Conservation (phyloP, 1,140 invertebrate genomes). For the Drosophila sp. region DNA sequence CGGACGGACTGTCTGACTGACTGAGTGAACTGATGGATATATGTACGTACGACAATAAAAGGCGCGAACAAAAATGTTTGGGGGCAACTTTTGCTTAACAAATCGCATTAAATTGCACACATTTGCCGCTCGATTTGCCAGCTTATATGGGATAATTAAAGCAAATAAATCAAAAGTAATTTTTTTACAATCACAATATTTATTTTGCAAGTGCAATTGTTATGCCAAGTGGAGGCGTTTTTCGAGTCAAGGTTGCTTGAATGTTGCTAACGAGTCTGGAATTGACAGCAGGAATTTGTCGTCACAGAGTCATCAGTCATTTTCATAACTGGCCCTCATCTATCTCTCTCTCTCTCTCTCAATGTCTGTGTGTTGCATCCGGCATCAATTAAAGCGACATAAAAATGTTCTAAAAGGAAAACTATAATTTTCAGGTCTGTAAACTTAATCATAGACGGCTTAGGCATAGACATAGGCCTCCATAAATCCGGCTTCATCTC, state of each 20-base stretch:
- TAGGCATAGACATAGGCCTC: conserved; percentile 42
- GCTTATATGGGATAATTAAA: conserved; percentile 48
- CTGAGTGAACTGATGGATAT: background rate
- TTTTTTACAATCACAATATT: conserved; percentile 69
- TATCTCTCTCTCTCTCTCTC: background rate
- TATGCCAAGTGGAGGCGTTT: conserved; percentile 22
- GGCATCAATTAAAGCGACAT: conserved; percentile 78
- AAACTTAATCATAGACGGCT: conserved; percentile 75
- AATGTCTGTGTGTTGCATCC: conserved; percentile 48
- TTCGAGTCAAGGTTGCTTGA: conserved; percentile 25
- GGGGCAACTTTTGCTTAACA: conserved; percentile 44
- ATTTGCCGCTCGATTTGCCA: conserved; percentile 54
- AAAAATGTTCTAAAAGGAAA: conserved; percentile 62
- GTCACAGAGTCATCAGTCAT: conserved; percentile 53
- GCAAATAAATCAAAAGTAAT: conserved; percentile 61
- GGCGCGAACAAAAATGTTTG: background rate
- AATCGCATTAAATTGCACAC: conserved; percentile 73
- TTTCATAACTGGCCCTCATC: conserved; percentile 36
- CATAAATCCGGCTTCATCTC: conserved; percentile 45
- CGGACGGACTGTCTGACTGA: conserved; percentile 9
- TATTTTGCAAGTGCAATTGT: conserved; percentile 48
- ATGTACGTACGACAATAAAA: conserved; percentile 6
- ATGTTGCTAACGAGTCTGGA: conserved; percentile 67
- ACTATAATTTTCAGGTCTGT: conserved; percentile 67
- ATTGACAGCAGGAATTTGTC: conserved; percentile 28